These are phyloP conservation scores for Buphagus erythrorhynchus DNA, from an alignment of 2,797 vertebrate genomes.

Conservation along the genomic window DNA sequence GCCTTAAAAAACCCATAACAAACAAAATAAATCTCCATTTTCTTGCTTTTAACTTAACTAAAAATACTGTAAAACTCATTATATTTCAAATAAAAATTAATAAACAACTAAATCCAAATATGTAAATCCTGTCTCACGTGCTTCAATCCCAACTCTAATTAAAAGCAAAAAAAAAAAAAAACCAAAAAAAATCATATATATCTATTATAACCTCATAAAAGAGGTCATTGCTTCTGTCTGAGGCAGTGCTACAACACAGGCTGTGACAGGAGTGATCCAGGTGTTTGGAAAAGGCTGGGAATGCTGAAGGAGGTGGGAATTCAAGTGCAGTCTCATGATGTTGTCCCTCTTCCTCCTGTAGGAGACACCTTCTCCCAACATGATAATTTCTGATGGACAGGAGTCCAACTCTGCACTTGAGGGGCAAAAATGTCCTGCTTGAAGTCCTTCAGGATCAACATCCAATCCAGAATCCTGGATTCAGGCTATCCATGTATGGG, in stretches of 20 bases:
- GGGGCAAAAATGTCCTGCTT: not conserved
- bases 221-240: not conserved
- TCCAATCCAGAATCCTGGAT: not conserved
- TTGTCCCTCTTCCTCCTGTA: not conserved
- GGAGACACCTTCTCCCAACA: rapidly evolving
- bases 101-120: too few relatives aligned
- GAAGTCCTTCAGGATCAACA: not conserved
- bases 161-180: too few relatives aligned
- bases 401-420: not conserved
- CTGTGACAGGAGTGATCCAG: not conserved
- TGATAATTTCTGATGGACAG: not conserved
- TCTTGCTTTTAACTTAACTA: too few relatives aligned
- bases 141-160: too few relatives aligned
- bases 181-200: too few relatives aligned
- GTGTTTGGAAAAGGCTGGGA: not conserved
- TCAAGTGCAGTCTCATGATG: not conserved
- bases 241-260: too few relatives aligned
- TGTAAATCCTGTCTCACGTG: too few relatives aligned
- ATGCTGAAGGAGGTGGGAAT: not conserved
- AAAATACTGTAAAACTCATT: too few relatives aligned
- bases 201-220: not conserved
- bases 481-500: rapidly evolving
- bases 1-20: too few relatives aligned
- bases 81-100: too few relatives aligned
- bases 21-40: too few relatives aligned